These are phyloP conservation scores for Eulemur rufifrons DNA, from an alignment of 2,113 vertebrate species.

Conservation along the genomic window DNA sequence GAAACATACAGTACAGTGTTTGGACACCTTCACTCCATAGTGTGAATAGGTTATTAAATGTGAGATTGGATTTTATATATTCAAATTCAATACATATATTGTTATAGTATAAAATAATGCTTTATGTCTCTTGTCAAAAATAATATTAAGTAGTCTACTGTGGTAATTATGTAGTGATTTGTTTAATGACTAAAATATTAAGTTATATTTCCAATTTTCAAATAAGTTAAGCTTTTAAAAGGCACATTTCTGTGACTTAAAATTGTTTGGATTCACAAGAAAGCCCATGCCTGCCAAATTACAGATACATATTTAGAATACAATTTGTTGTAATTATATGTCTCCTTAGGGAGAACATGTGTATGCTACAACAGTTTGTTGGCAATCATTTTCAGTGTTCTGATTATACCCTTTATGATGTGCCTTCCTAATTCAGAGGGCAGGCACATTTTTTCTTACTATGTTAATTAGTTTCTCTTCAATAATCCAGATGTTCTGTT, in stretches of 20 bases:
- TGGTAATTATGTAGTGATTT: background rate
- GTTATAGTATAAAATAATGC: background rate
- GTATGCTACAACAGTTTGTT: constrained; percentile 17
- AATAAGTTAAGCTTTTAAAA: constrained; percentile 16
- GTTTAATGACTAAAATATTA: constrained; percentile 11
- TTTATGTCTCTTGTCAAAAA: background rate
- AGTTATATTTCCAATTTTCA: background rate
- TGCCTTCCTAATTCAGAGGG: constrained; percentile 57
- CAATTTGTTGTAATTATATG: constrained; percentile 72
- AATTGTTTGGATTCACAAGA: constrained; percentile 48
- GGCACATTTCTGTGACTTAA: constrained; percentile 37
- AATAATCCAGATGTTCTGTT: constrained; percentile 73
- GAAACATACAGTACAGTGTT: background rate
- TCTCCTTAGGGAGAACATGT: constrained; percentile 62
- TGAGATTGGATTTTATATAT: background rate
- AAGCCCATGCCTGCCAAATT: constrained; percentile 52
- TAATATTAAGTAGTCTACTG: background rate
- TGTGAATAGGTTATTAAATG: background rate
- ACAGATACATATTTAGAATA: constrained; percentile 69
- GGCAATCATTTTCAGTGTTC: constrained; percentile 57
- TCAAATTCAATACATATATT: background rate
- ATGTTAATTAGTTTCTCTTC: constrained; percentile 66
- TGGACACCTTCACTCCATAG: background rate
- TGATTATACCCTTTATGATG: constrained; percentile 66
- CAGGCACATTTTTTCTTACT: constrained; percentile 25